Base-by-base conservation (phyloP, 2,888 invertebrate genomes). In the Mayetiola destructor region DNA sequence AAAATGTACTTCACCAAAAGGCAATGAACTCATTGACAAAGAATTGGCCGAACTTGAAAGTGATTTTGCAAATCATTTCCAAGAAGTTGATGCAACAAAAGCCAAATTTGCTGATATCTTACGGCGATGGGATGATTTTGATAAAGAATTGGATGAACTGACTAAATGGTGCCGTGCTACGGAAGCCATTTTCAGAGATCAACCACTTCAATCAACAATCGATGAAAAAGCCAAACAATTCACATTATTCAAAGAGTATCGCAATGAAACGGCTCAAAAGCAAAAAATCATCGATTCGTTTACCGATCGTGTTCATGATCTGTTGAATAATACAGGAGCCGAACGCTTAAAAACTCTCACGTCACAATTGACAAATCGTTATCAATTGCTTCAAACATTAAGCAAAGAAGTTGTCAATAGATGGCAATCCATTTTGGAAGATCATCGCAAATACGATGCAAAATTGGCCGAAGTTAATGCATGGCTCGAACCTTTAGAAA, bases 251-350 rank as follows among this genome's bases (percentile, higher is more conserved):
- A 81, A 84, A 63, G 80, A 83, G 55, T 79, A 85, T 64, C 80
- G 88, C 20, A 85, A 88, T 60, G 77, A 80, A 55, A 84, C 95
- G 55, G 74, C 84, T 55, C 79, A 79, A 12, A 86, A 88, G 64
- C 94, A 95, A 70, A 81, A 83, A 64, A 84, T 85, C 67, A 82
- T 95, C 40, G 94, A 94, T 69, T 78, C 81, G 12, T 93, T 94
- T 66, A 82, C 90, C 21, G 94, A 95, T 69, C 84, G 82, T 65
- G 88, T 90, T n/a, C 91, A 94, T 67, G 80, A 82, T 12, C 74
- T 96, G 57, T 77, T 92, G 1, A 88, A 90, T 67, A 76, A 82
- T 29, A 90, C 90, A 65, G 86, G 86, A 0, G 87, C 88, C 0
- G 89, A 91, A 63, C 80, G 88, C 57, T 79, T 94, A 18, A 89